Conservation (phyloP, 2,113 vertebrate genomes). For the Leptocoma aspasia region DNA sequence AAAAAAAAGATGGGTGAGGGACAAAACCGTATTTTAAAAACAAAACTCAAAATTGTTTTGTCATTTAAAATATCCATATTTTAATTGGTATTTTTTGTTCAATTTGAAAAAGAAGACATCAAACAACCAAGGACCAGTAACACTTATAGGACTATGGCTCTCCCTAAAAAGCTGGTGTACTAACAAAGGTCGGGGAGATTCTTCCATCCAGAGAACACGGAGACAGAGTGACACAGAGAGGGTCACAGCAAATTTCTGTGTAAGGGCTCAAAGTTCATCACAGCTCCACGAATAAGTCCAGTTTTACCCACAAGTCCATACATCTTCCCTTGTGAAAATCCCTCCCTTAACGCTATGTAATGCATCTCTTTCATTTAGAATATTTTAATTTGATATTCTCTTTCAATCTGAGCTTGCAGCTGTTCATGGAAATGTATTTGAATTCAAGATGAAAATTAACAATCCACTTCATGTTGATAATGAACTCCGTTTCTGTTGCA, state of each 20-base stretch:
- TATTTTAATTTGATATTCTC: constrained; percentile 13
- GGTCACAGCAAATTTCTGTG: not conserved
- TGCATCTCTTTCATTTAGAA: constrained; percentile 37
- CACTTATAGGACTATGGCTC: not conserved
- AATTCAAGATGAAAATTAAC: constrained; percentile 17
- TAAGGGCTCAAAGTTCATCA: not conserved
- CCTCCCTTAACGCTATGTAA: not conserved
- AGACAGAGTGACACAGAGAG: not conserved
- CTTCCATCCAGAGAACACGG: fast-evolving
- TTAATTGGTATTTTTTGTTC: not conserved
- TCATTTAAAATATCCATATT: not conserved
- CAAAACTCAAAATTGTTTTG: not conserved
- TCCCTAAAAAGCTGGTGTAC: not conserved
- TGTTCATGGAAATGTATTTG: not conserved
- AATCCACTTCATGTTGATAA: not conserved
- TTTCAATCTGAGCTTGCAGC: not conserved
- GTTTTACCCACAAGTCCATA: not conserved
- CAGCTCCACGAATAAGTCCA: not conserved
- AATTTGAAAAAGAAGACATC: not conserved
- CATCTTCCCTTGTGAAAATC: not conserved
- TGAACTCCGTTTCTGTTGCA: not conserved
- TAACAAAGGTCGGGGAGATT: not conserved
- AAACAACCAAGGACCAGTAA: not conserved
- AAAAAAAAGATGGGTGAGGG: fast-evolving
- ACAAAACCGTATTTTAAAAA: not conserved